Conservation (phyloP, 2,113 vertebrate species). For the Athene cunicularia region DNA sequence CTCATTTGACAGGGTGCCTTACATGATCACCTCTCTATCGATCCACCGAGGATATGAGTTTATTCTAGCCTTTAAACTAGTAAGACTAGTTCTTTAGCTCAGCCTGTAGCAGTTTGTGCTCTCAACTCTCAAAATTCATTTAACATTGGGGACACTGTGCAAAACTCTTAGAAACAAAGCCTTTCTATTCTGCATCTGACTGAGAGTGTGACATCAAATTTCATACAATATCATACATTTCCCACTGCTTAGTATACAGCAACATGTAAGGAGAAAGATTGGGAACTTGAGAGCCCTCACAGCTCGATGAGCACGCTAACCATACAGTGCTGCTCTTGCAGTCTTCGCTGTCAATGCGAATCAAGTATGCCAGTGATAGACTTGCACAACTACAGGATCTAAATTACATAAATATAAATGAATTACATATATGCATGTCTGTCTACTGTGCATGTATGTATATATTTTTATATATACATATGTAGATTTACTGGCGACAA, state of each 20-base stretch:
- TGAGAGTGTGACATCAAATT: background rate
- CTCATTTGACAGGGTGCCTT: background rate
- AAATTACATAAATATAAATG: background rate
- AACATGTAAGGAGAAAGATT: background rate
- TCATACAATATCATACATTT: background rate
- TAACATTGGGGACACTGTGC: background rate
- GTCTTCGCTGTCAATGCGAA: background rate
- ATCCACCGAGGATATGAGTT: background rate
- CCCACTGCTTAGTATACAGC: background rate
- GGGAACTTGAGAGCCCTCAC: background rate
- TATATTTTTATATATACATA: background rate
- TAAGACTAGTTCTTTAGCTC: background rate
- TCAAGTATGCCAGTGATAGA: background rate
- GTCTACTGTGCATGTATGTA: background rate
- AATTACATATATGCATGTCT: background rate
- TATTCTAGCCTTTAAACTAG: slow-evolving; percentile 10
- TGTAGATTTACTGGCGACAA: background rate
- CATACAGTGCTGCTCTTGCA: background rate
- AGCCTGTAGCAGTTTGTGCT: background rate
- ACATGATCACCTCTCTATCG: background rate
- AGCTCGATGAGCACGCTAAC: background rate
- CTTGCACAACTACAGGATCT: background rate
- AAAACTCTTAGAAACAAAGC: background rate
- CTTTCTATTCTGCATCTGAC: background rate
- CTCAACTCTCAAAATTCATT: background rate